Percentiles rank a stretch among this genome's conserved stretches.
Evolutionary conservation across 2,797 vertebrate genomes (phyloP).

Genomic region (Melanotaenia boesemani): DNA sequence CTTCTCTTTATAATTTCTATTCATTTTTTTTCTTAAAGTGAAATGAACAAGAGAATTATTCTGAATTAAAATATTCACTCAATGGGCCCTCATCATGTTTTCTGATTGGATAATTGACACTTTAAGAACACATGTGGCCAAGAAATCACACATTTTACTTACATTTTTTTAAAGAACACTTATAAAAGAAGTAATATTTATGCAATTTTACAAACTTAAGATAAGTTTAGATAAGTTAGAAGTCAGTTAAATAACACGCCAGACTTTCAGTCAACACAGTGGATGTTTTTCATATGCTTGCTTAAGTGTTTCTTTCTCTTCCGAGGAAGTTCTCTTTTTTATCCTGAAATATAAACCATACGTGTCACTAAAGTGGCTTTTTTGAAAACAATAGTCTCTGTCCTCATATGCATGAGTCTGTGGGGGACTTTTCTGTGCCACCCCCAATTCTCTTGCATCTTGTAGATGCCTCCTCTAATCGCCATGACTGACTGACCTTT

Average conservation of each 20-base stretch:
- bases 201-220: not conserved
- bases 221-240: slow-evolving; percentile 3
- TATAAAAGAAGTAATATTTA: not conserved
- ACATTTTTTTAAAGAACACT: not conserved
- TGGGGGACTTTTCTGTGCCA: slow-evolving; percentile 61
- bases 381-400: slow-evolving; percentile 76
- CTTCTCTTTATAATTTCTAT: slow-evolving; percentile 5
- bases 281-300: slow-evolving; percentile 58
- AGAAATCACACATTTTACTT: slow-evolving; percentile 9
- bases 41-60: not conserved
- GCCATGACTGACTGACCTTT: slow-evolving; percentile 80
- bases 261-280: slow-evolving; percentile 33
- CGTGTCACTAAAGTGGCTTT: slow-evolving; percentile 65
- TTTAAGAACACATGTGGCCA: not conserved
- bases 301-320: slow-evolving; percentile 54
- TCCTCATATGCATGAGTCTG: slow-evolving; percentile 53
- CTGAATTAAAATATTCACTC: not conserved
- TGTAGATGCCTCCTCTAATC: slow-evolving; percentile 76
- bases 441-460: slow-evolving; percentile 73
- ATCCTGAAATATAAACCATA: slow-evolving; percentile 67
- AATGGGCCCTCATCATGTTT: not conserved
- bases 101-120: not conserved
- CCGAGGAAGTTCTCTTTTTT: slow-evolving; percentile 66
- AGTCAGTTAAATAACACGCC: slow-evolving; percentile 4
- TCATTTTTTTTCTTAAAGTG: not conserved